phyloP scores from a whole-genome alignment of 2,113 vertebrate genomes.

The Cyanocitta stelleri region DNA sequence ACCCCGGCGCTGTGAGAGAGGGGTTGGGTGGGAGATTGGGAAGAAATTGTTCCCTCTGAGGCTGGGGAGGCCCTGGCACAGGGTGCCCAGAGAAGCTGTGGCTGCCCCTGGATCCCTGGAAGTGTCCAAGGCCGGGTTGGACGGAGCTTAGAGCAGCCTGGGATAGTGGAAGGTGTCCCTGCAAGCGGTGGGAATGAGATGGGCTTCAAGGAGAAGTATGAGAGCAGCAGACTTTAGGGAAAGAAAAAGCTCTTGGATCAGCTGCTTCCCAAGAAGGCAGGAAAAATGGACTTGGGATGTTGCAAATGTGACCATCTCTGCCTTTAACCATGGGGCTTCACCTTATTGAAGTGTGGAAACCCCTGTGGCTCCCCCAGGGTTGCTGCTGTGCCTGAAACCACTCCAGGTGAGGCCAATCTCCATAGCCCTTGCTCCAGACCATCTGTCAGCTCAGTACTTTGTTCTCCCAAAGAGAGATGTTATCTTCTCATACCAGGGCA shows the following conservation, averaged over 20 bases:
- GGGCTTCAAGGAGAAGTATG: background rate
- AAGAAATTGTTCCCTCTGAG: background rate
- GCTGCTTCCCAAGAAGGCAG: background rate
- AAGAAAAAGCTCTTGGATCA: background rate
- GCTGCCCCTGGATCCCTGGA: background rate
- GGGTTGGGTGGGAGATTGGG: fast-evolving
- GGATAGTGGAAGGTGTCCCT: background rate
- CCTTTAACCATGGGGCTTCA: background rate
- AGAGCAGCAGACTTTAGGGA: background rate
- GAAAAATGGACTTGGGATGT: background rate
- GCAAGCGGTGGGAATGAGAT: fast-evolving
- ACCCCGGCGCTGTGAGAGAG: slow-evolving; percentile 83
- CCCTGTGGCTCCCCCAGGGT: background rate
- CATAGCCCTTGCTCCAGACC: background rate
- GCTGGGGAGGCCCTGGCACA: fast-evolving
- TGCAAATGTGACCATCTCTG: background rate
- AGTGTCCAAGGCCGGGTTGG: background rate
- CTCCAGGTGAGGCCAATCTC: background rate
- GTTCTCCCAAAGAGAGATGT: background rate
- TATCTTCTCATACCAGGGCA: background rate
- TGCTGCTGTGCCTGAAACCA: background rate
- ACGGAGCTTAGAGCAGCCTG: fast-evolving
- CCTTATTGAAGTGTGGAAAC: fast-evolving
- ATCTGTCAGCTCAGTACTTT: background rate
- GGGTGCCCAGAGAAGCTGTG: background rate